These are phyloP conservation scores for Leptopilina syphax DNA, from an alignment of 2,888 invertebrate genomes.

Conservation along the genomic window DNA sequence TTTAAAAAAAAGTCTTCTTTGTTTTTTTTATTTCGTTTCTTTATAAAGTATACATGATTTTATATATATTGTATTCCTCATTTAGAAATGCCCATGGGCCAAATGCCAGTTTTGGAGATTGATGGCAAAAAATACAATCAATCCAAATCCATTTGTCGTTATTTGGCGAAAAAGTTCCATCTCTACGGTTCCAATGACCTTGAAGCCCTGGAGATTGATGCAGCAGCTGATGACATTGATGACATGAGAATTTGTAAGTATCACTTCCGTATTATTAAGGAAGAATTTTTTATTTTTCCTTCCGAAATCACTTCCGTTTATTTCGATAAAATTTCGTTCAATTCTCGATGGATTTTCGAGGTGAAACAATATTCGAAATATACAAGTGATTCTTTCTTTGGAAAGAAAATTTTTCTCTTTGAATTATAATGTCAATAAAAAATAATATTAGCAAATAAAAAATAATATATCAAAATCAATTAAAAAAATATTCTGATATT, in stretches of 20 bases:
- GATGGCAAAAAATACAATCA: conserved; percentile 76
- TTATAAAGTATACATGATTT: not conserved
- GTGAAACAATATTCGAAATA: too few species aligned
- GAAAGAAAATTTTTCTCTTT: too few species aligned
- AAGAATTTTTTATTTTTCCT: not conserved
- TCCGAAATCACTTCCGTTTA: too few species aligned
- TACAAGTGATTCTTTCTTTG: too few species aligned
- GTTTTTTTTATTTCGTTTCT: too few species aligned
- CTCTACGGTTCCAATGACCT: conserved; percentile 78
- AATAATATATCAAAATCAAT: too few species aligned
- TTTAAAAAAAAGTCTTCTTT: too few species aligned
- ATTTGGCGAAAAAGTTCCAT: conserved; percentile 77
- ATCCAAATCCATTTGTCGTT: conserved; percentile 79
- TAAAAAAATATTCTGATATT: too few species aligned
- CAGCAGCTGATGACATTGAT: conserved; percentile 76
- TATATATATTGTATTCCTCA: conserved; percentile 11
- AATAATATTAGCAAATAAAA: too few species aligned
- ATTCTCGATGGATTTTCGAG: too few species aligned
- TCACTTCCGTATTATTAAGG: not conserved
- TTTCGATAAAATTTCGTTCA: too few species aligned
- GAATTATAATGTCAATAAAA: too few species aligned
- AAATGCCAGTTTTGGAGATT: conserved; percentile 77
- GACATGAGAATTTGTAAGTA: conserved; percentile 78
- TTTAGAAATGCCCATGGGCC: conserved; percentile 77
- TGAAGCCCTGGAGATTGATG: conserved; percentile 78